A percentile compares a stretch with the other conserved stretches of the same genome.
Evolutionary conservation across 2,888 invertebrate species (phyloP).

Genomic region (Hirtodrosophila trivittata): DNA sequence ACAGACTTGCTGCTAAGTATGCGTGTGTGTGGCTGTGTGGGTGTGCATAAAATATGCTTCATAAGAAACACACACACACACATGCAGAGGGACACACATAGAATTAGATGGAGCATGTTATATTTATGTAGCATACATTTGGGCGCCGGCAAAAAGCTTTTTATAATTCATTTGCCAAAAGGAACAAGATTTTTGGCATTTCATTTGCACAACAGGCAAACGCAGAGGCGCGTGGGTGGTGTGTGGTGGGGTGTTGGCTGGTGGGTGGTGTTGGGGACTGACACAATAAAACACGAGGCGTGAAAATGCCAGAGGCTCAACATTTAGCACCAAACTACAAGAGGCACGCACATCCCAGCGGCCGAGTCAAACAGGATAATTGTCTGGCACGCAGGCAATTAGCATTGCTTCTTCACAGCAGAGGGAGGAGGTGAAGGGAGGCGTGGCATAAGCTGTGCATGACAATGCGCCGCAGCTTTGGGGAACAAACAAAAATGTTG

Average conservation of each 20-base stretch:
- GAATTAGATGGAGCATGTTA: slow-evolving; percentile 37
- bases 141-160: slow-evolving; percentile 39
- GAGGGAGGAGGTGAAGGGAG: neutral
- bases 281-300: slow-evolving; percentile 67
- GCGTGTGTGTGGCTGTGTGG: slow-evolving; percentile 12
- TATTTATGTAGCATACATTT: slow-evolving; percentile 57
- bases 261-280: slow-evolving; percentile 2
- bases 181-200: slow-evolving; percentile 35
- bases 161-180: slow-evolving; percentile 58
- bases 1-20: slow-evolving; percentile 20
- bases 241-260: neutral
- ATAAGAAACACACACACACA: slow-evolving; percentile 15
- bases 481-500: slow-evolving; percentile 11
- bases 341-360: slow-evolving; percentile 46
- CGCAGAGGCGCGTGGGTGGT: neutral
- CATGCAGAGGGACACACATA: neutral
- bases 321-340: slow-evolving; percentile 60
- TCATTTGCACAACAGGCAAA: slow-evolving; percentile 30
- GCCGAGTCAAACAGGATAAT: slow-evolving; percentile 57
- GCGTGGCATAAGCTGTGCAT: slow-evolving; percentile 1
- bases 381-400: slow-evolving; percentile 52
- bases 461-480: slow-evolving; percentile 33
- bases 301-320: slow-evolving; percentile 66
- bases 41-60: slow-evolving; percentile 57
- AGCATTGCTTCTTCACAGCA: slow-evolving; percentile 26